Evolutionary conservation across 2,113 vertebrate species (phyloP), one percentile per base, ranked within the genome.

Genomic region (Hippolais icterina): DNA sequence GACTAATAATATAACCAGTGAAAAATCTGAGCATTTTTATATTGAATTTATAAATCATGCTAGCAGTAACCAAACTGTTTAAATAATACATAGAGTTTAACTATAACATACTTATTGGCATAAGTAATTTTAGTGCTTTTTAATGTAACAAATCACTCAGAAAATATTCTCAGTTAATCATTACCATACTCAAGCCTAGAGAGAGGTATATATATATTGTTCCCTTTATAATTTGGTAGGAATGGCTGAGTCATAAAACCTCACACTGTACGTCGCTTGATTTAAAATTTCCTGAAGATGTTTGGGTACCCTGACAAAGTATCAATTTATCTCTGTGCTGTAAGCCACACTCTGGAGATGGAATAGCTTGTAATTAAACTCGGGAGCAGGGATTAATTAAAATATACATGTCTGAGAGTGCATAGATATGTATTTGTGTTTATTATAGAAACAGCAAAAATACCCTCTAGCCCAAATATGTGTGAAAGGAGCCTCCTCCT

Each of bases 1-100:
- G 96, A 97, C 97, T 97, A 97, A 98, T 97, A 96, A 97, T 69
- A 95, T 83, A 92, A 95, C 90, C 84, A 93, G 94, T 59, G 85
- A 97, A 96, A 95, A 97, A 97, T 92, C 89, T 54, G 84, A 92
- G 96, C 71, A 87, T 97, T 97, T 97, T 92, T 72, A 95, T 97
- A 96, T 94, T 89, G 93, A 94, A 96, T 94, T 94, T 95, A 94
- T 91, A 95, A 97, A 97, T 95, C 92, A 74, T 60, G 42, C 75
- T 90, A 94, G 77, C 82, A 94, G 95, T 88, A 96, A 94, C 94
- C 81, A 89, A 95, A 94, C 93, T 94, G 81, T 89, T 94, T 93
- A 84, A 95, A 81, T 86, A 97, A 94, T 95, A 87, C 42, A 74
- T 77, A 92, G 85, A 90, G 84, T 88, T 90, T 94, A 96, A 95